These are phyloP conservation scores for Pituophis catenifer DNA, from an alignment of 2,113 vertebrate genomes.

Conservation along the genomic window DNA sequence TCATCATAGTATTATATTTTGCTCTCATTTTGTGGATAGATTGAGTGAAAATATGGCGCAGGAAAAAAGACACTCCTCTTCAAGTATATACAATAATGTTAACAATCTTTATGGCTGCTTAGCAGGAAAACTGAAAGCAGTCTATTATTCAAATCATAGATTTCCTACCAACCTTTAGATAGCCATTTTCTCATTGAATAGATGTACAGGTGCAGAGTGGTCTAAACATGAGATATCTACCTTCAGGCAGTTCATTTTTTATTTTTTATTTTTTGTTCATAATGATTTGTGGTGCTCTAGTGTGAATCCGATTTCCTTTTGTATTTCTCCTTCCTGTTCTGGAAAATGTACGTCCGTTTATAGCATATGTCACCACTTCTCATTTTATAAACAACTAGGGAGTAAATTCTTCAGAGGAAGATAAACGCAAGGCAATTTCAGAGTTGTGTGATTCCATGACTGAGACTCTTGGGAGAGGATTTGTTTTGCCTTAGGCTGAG, in stretches of 20 bases:
- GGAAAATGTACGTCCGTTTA: constrained; percentile 44
- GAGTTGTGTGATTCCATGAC: neutral
- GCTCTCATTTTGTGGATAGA: neutral
- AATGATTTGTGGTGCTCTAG: constrained; percentile 42
- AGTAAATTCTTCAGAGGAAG: neutral
- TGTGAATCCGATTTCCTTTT: constrained; percentile 39
- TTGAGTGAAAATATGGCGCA: neutral
- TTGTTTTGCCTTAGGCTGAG: constrained; percentile 20
- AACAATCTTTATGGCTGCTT: neutral
- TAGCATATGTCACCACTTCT: constrained; percentile 7
- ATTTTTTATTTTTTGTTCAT: constrained; percentile 7
- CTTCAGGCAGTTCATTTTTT: neutral
- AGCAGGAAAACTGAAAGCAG: neutral
- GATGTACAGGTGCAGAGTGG: constrained; percentile 32
- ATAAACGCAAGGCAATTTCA: neutral
- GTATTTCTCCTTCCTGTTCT: constrained; percentile 51
- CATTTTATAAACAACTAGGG: constrained; percentile 32
- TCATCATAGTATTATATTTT: neutral
- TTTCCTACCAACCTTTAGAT: neutral
- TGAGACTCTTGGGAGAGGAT: neutral
- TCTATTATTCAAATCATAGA: neutral
- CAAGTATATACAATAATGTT: neutral
- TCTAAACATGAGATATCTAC: constrained; percentile 28
- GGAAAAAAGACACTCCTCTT: neutral
- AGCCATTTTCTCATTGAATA: constrained; percentile 25